phyloP scores from a whole-genome alignment of 2,888 invertebrate species.

The Oscheius onirici region DNA sequence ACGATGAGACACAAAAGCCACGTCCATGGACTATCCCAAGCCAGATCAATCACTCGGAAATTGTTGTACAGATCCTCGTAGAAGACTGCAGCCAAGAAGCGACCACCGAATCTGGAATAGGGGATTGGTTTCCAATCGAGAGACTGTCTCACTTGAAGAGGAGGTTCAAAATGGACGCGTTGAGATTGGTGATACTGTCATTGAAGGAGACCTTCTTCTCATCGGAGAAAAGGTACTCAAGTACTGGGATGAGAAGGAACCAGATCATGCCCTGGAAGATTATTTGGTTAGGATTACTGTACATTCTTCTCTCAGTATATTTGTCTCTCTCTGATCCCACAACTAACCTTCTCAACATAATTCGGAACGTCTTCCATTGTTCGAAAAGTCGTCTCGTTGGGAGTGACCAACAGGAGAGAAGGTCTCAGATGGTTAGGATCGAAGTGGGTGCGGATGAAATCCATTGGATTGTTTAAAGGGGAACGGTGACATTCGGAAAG shows the following conservation, averaged over 20 bases:
- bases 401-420: slow-evolving; percentile 7
- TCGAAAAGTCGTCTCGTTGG: slow-evolving; percentile 5
- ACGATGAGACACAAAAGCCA: slow-evolving; percentile 21
- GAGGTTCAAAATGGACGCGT: slow-evolving; percentile 12
- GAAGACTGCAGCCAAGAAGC: slow-evolving; percentile 10
- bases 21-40: slow-evolving; percentile 9
- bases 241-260: slow-evolving; percentile 10
- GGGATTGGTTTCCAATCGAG: too few species aligned
- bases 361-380: slow-evolving; percentile 24
- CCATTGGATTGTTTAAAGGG: not conserved
- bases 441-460: slow-evolving; percentile 10
- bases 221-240: slow-evolving; percentile 1
- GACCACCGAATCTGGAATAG: slow-evolving; percentile 16
- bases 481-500: too few species aligned
- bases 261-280: not conserved
- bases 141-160: slow-evolving; percentile 22
- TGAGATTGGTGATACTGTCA: slow-evolving; percentile 8
- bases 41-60: not conserved
- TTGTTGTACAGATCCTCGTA: slow-evolving; percentile 27
- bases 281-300: too few species aligned
- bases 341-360: not conserved
- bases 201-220: slow-evolving; percentile 12
- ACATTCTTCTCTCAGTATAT: too few species aligned
- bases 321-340: not conserved
- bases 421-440: slow-evolving; percentile 8